Percentiles rank a stretch among this genome's conserved stretches.
Evolutionary conservation across 2,888 invertebrate species (phyloP).

Genomic region (Eurois occulta): DNA sequence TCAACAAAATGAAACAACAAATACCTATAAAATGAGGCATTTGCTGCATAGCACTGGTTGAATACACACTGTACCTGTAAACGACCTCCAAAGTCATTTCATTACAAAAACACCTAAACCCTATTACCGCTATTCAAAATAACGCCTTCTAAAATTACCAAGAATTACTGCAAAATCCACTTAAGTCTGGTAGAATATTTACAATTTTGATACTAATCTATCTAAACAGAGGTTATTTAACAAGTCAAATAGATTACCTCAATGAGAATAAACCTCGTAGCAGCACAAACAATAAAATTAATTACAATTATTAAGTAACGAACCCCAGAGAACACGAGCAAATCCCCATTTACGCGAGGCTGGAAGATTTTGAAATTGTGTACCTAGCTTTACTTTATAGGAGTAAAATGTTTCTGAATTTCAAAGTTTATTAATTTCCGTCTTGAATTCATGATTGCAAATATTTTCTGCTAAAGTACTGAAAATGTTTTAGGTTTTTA

Average conservation of each 20-base stretch:
- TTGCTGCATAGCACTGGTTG: too few species aligned
- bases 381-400: conserved; percentile 22
- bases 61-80: too few species aligned
- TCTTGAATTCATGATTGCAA: conserved; percentile 3
- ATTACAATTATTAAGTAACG: conserved; percentile 60
- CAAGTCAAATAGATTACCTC: conserved; percentile 62
- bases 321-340: conserved; percentile 29
- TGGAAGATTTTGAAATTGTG: conserved; percentile 21
- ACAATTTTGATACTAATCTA: conserved; percentile 60
- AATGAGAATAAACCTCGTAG: conserved; percentile 39
- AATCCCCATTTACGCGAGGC: conserved; percentile 39
- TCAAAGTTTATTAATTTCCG: conserved; percentile 37
- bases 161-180: conserved; percentile 35
- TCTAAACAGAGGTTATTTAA: conserved; percentile 53
- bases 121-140: not conserved
- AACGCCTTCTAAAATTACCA: conserved; percentile 17
- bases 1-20: not conserved
- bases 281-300: conserved; percentile 63
- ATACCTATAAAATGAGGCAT: not conserved
- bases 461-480: conserved; percentile 5
- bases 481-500: conserved; percentile 6
- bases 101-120: not conserved
- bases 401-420: conserved; percentile 5
- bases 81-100: not conserved
- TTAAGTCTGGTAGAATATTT: conserved; percentile 47